phyloP scores from a whole-genome alignment of 1,140 invertebrate genomes.

The Drosophila malerkotliana region DNA sequence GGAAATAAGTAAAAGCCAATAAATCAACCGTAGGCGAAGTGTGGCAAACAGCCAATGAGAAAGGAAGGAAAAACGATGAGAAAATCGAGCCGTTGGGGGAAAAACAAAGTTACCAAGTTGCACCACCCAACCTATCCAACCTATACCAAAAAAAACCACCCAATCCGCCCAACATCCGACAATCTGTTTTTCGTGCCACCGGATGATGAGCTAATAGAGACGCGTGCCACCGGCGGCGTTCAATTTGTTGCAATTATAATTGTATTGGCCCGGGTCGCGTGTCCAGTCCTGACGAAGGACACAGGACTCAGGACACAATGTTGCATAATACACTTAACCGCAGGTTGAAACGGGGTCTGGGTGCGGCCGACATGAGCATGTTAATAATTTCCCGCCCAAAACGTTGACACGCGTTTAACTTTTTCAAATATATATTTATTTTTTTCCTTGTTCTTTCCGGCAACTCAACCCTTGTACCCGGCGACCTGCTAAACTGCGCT shows the following conservation, averaged over 20 bases:
- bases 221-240: slow-evolving; percentile 68
- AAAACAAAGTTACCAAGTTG: slow-evolving; percentile 13
- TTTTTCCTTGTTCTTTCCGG: slow-evolving; percentile 50
- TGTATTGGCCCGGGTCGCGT: slow-evolving; percentile 66
- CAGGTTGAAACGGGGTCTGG: slow-evolving; percentile 28
- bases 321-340: slow-evolving; percentile 75
- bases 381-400: slow-evolving; percentile 61
- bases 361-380: slow-evolving; percentile 36
- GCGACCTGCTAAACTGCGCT: slow-evolving; percentile 30
- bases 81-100: neutral
- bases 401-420: slow-evolving; percentile 58
- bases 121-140: neutral
- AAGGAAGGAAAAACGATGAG: slow-evolving; percentile 3
- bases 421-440: slow-evolving; percentile 27
- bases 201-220: slow-evolving; percentile 66
- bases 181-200: slow-evolving; percentile 46
- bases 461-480: slow-evolving; percentile 46
- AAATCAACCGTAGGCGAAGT: slow-evolving; percentile 61
- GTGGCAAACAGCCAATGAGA: slow-evolving; percentile 24
- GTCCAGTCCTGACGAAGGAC: slow-evolving; percentile 23
- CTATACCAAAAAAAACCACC: neutral
- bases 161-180: slow-evolving; percentile 3
- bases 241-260: slow-evolving; percentile 80
- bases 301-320: slow-evolving; percentile 51
- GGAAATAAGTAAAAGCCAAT: slow-evolving; percentile 79